Evolutionary conservation across 2,888 invertebrate species (phyloP), one percentile per base, ranked within the genome.

Genomic region (Thera britannica): DNA sequence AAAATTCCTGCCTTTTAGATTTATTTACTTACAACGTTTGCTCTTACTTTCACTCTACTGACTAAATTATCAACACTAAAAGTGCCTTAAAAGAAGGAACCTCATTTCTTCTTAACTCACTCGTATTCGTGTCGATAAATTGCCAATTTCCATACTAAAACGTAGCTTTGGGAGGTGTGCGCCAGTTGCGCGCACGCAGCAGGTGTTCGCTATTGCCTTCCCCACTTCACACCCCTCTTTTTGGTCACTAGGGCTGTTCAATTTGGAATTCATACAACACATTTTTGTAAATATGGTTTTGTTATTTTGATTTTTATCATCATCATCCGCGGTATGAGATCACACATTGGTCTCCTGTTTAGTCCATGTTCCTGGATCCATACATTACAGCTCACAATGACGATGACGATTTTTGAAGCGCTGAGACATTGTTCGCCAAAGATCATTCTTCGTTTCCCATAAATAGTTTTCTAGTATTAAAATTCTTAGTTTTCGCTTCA

Each of bases 151-250:
- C 79, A 81, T 82, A 80, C 74, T 79, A 51, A 66, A 70, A 65
- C 54, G 56, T 58, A 23, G 46, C 48, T 63, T 35, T 52, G 51
- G 59, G 38, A 57, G 55, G 66, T 59, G 38, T 72, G 78, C 9
- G 44, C 77, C 83, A 80, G 83, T 78, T 80, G 83, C 79, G 82
- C 83, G 77, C 78, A 80, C 82, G 82, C 77, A 75, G 80, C 83
- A 80, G 82, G 82, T 82, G 84, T 72, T 67, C 65, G 74, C 74
- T 76, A 77, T 79, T 78, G 76, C 62, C 65, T 38, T 46, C 65
- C 58, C 58, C 64, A 52, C 60, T 34, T 23, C 52, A 51, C 71
- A 41, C 64, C 67, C 62, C 57, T 64, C 44, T 70, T 62, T 64
- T 68, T 56, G 8, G 35, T 58, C 35, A 46, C 46, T 75, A 78